Conservation (phyloP, 2,888 invertebrate species). For the Eupeodes latifasciatus region DNA sequence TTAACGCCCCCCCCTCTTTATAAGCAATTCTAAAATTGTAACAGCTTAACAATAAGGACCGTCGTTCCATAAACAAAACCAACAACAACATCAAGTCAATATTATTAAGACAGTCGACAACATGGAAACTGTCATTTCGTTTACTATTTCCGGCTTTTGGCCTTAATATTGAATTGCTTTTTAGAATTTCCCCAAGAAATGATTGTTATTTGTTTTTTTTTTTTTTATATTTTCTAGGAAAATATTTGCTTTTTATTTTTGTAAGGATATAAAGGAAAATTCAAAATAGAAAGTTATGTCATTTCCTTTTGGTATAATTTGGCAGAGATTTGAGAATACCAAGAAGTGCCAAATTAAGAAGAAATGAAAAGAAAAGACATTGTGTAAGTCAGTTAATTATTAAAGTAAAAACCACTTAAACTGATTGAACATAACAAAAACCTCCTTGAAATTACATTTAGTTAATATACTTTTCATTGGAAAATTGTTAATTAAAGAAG, state of each 20-base stretch:
- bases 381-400: no score
- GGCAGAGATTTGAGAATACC: neutral
- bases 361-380: neutral
- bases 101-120: neutral
- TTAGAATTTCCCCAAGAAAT: slow-evolving; percentile 43
- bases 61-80: slow-evolving; percentile 2
- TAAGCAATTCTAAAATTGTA: slow-evolving; percentile 54
- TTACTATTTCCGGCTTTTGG: slow-evolving; percentile 66
- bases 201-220: neutral
- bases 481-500: no score
- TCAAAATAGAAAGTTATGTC: neutral
- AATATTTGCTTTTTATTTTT: neutral
- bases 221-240: slow-evolving; percentile 10
- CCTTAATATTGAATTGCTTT: slow-evolving; percentile 51
- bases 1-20: neutral
- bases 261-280: neutral
- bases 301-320: neutral
- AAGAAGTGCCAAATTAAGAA: neutral
- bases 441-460: no score
- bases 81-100: neutral
- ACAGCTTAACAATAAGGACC: slow-evolving; percentile 12
- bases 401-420: no score
- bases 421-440: no score
- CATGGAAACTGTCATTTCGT: slow-evolving; percentile 66
- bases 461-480: no score